Base-by-base conservation (phyloP, 2,888 invertebrate genomes). In the Drosophila histrio region DNA sequence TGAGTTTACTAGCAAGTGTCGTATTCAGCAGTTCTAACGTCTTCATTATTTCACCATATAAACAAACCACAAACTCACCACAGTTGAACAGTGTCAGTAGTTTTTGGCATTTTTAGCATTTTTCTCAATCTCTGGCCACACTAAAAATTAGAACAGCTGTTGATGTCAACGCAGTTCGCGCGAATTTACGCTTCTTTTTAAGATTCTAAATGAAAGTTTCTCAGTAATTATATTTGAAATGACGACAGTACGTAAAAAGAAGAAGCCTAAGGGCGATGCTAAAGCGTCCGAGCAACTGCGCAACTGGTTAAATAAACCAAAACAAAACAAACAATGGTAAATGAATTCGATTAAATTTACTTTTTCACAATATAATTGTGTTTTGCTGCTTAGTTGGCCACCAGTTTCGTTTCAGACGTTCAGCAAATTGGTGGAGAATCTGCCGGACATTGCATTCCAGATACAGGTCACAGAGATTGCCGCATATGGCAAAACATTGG, bases 391-490 rank as follows among this genome's bases (percentile, higher is more conserved):
- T 15, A 62, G 66, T 15, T 6, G n/a, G 22, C 30, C 15, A 2
- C 76, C 72, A 15, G 79, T 81, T 5, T 24, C 78, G 0, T 81
- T 69, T 30, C 30, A 28, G 0, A 3, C 24, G 4, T 82, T 81
- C 28, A 49, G 17, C 1, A 71, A 32, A 17, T 1, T 43, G 0
- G 49, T 81, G 2, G 21, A 46, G 8, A 81, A 81, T 21, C 56
- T 81, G 1, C 52, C 65, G 1, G 78, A 83, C 11, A 78, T 81
- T 15, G 71, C 69, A 7, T 72, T 69, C n/a, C 39, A 77, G 5
- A 39, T 81, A 17, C 77, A 80, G 34, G 15, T 57, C 17, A 30
- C 36, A 0, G 52, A 66, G 6, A 6, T 44, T 9, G 36, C 2
- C 0, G 36, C 13, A 7, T 2, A 3, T 0, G 3, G 0, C 0